These are phyloP conservation scores for Hyphantria cunea DNA, from an alignment of 1,140 invertebrate species.

Conservation along the genomic window DNA sequence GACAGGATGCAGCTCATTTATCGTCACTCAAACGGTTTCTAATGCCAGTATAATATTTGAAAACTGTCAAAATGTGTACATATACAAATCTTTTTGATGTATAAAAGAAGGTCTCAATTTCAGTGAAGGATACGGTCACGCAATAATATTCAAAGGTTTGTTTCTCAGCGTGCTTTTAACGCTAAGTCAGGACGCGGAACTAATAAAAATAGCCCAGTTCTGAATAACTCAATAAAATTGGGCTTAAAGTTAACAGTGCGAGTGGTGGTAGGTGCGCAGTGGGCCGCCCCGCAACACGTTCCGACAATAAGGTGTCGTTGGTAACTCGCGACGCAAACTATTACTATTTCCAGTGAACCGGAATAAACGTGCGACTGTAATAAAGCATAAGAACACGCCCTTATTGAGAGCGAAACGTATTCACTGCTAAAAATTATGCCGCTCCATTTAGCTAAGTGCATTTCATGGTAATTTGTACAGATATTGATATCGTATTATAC, in stretches of 20 bases:
- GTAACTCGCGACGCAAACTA: conserved; percentile 29
- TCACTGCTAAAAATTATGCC: conserved; percentile 13
- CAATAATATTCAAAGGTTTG: background rate
- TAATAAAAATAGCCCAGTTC: conserved; percentile 30
- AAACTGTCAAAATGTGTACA: conserved; percentile 21
- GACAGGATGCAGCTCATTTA: conserved; percentile 28
- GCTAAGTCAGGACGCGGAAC: conserved; percentile 29
- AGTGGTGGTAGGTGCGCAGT: conserved; percentile 4
- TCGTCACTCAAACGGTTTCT: conserved; percentile 17
- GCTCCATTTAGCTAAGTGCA: conserved; percentile 14
- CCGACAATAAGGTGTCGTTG: conserved; percentile 39
- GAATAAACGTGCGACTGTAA: conserved; percentile 49
- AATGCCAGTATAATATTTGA: conserved; percentile 25
- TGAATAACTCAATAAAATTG: conserved; percentile 32
- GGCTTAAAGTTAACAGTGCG: conserved; percentile 26
- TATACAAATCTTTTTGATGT: conserved; percentile 14
- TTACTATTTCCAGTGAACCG: conserved; percentile 53
- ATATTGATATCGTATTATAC: background rate
- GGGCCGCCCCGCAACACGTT: conserved; percentile 39
- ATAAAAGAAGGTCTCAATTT: conserved; percentile 20
- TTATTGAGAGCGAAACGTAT: conserved; percentile 2
- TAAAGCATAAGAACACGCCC: conserved; percentile 13
- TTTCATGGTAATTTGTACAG: conserved; percentile 2
- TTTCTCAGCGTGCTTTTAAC: conserved; percentile 14
- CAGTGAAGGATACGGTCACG: conserved; percentile 12